These are phyloP conservation scores for Chloroceryle inda DNA, from an alignment of 2,797 vertebrate species.

Conservation along the genomic window DNA sequence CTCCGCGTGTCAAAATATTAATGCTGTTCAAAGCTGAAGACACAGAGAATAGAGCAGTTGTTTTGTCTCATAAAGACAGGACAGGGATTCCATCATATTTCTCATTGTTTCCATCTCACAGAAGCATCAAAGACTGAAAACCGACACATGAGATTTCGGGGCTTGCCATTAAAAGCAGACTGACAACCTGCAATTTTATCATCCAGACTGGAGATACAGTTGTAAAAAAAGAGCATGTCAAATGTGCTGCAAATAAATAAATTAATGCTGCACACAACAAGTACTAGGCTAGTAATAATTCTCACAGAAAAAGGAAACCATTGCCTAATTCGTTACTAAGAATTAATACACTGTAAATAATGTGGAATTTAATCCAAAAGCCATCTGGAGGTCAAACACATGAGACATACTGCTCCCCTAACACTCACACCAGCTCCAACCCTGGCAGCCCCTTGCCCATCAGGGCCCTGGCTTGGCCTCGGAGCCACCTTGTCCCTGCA, in stretches of 20 bases:
- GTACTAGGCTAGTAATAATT: not conserved
- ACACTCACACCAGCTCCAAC: not conserved
- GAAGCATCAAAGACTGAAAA: not conserved
- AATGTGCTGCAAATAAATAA: not conserved
- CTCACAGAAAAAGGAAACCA: not conserved
- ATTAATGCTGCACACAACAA: not conserved
- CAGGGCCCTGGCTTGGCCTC: not conserved
- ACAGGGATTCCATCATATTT: not conserved
- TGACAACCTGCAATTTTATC: not conserved
- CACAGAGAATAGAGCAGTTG: not conserved
- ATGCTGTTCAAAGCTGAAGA: not conserved
- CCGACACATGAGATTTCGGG: not conserved
- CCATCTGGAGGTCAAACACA: not conserved
- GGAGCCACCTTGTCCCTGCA: not conserved
- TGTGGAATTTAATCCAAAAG: not conserved
- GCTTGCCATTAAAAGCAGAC: not conserved
- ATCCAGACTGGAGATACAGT: fast-evolving
- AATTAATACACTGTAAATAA: not conserved
- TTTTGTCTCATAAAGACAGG: not conserved
- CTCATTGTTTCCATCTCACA: not conserved
- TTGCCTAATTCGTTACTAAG: not conserved
- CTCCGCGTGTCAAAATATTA: not conserved
- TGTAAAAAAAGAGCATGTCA: not conserved
- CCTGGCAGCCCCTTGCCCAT: not conserved
- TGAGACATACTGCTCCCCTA: fast-evolving